phyloP scores from a whole-genome alignment of 2,888 invertebrate genomes.

The Calameuta pallipes region DNA sequence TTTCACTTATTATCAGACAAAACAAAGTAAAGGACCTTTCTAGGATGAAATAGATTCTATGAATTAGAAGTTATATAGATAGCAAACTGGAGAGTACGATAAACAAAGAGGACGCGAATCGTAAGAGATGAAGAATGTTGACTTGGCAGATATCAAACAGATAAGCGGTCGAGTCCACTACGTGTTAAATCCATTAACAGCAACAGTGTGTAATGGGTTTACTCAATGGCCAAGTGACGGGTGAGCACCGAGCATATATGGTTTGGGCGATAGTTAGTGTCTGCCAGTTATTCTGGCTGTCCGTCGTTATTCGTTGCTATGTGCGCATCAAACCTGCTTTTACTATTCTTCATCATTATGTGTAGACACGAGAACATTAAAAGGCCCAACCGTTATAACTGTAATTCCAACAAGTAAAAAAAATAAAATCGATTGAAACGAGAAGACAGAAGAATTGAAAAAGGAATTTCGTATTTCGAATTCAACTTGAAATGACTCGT shows the following conservation, averaged over 20 bases:
- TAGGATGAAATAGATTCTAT: no score
- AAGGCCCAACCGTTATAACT: background rate
- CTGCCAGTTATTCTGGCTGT: background rate
- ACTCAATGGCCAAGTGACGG: background rate
- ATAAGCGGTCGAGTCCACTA: background rate
- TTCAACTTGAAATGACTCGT: background rate
- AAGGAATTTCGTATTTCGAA: background rate
- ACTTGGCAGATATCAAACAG: background rate
- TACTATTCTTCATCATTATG: background rate
- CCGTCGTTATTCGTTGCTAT: background rate
- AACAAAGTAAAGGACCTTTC: no score
- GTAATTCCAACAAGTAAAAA: no score
- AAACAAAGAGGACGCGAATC: background rate
- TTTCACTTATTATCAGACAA: no score
- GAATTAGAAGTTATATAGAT: background rate
- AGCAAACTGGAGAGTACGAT: background rate
- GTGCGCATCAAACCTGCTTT: background rate
- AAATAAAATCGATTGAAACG: background rate
- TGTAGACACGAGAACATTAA: background rate
- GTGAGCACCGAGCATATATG: background rate
- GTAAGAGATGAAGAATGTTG: background rate
- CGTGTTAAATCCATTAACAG: conserved; percentile 6
- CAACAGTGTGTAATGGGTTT: conserved; percentile 7
- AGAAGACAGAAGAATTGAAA: background rate
- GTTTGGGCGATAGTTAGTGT: background rate